Evolutionary conservation across 2,888 invertebrate genomes (phyloP).

Genomic region (Drepanosiphum platanoidis): DNA sequence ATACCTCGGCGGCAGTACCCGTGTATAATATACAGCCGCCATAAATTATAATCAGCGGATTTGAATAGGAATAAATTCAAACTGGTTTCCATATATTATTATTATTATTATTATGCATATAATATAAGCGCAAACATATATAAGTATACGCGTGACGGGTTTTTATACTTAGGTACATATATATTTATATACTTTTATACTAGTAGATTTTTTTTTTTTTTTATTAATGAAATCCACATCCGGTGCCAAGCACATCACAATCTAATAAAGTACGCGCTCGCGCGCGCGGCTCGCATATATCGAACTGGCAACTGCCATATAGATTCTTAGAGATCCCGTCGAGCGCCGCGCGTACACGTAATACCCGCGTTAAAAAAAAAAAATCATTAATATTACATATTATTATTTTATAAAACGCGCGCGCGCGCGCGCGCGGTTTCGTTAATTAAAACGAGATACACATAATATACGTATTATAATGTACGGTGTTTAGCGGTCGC

Average conservation of each 20-base stretch:
- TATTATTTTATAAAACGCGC: too few species aligned
- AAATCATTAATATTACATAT: neutral
- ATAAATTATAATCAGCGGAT: constrained; percentile 48
- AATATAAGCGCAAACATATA: constrained; percentile 14
- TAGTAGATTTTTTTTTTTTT: constrained; percentile 27
- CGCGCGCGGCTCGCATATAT: neutral
- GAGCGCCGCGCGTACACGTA: neutral
- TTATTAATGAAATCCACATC: constrained; percentile 60
- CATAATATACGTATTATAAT: neutral
- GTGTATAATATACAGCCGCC: neutral
- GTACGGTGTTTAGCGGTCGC: neutral
- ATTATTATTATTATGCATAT: constrained; percentile 38
- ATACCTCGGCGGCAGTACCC: too few species aligned
- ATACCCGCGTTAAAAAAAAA: too few species aligned
- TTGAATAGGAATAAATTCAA: constrained; percentile 23
- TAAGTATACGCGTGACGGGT: constrained; percentile 53
- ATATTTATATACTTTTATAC: neutral
- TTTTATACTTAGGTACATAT: constrained; percentile 20
- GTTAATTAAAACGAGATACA: neutral
- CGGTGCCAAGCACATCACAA: constrained; percentile 40
- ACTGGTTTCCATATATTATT: constrained; percentile 52
- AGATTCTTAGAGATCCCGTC: neutral
- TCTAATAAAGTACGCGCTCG: constrained; percentile 25
- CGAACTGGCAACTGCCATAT: neutral
- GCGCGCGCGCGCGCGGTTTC: neutral